Evolutionary conservation across 2,888 invertebrate species (phyloP).

Genomic region (Apeira syringaria): DNA sequence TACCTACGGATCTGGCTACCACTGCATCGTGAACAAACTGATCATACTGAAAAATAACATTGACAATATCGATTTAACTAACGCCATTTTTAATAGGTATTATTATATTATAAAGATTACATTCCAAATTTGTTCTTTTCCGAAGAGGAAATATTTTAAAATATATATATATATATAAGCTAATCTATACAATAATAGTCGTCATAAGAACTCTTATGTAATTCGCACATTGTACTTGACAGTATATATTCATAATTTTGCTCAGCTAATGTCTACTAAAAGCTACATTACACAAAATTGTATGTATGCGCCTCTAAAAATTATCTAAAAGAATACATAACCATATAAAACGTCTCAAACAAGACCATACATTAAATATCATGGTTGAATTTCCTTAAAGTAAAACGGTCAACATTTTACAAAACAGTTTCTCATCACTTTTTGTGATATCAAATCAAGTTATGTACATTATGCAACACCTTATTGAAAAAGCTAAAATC

Average conservation of each 20-base stretch:
- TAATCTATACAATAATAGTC: constrained; percentile 60
- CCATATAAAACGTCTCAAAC: constrained; percentile 48
- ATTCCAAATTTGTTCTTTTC: constrained; percentile 54
- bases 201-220: constrained; percentile 58
- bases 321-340: constrained; percentile 41
- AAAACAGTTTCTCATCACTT: constrained; percentile 30
- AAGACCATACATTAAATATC: constrained; percentile 30
- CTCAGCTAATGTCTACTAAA: constrained; percentile 7
- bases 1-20: constrained; percentile 22
- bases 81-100: constrained; percentile 40
- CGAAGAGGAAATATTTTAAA: constrained; percentile 42
- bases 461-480: constrained; percentile 12
- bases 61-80: constrained; percentile 42
- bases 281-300: constrained; percentile 5
- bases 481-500: constrained; percentile 6
- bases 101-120: constrained; percentile 42
- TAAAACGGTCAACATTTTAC: constrained; percentile 53
- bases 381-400: constrained; percentile 38
- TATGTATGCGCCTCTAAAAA: constrained; percentile 34
- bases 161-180: constrained; percentile 53
- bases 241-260: constrained; percentile 31
- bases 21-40: constrained; percentile 19
- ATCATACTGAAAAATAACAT: constrained; percentile 36
- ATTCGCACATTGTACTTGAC: constrained; percentile 73
- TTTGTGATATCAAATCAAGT: constrained; percentile 34